phyloP scores from a whole-genome alignment of 2,113 vertebrate genomes.

The Phaethornis superciliosus region DNA sequence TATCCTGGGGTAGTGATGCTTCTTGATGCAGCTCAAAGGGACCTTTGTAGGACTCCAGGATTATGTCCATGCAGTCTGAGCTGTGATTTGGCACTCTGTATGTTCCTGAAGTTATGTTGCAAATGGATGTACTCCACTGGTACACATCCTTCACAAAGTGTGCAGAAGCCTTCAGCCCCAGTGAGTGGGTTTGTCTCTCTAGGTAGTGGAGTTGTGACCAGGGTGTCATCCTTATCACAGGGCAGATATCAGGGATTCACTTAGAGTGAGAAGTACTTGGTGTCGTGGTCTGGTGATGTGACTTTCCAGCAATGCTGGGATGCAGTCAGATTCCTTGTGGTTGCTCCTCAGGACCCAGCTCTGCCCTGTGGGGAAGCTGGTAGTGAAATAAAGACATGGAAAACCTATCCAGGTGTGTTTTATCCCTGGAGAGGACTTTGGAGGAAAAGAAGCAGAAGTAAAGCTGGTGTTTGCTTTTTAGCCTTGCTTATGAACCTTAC shows the following conservation, averaged over 20 bases:
- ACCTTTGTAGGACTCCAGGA: rapidly evolving
- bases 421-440: neutral
- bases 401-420: neutral
- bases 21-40: neutral
- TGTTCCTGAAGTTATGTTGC: neutral
- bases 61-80: rapidly evolving
- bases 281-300: rapidly evolving
- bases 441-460: neutral
- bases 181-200: neutral
- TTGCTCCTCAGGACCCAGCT: rapidly evolving
- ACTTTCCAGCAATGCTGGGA: neutral
- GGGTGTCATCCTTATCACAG: rapidly evolving
- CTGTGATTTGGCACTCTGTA: neutral
- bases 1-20: neutral
- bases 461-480: neutral
- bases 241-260: neutral
- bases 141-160: no score
- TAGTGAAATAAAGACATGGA: neutral
- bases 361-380: neutral
- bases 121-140: neutral
- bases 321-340: neutral
- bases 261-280: neutral
- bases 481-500: neutral
- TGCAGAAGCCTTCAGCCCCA: neutral
- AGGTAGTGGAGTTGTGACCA: neutral